A percentile compares a stretch with the other conserved stretches of the same genome.
Conservation (phyloP, 2,113 vertebrate genomes). For the Eulemur macaco region DNA sequence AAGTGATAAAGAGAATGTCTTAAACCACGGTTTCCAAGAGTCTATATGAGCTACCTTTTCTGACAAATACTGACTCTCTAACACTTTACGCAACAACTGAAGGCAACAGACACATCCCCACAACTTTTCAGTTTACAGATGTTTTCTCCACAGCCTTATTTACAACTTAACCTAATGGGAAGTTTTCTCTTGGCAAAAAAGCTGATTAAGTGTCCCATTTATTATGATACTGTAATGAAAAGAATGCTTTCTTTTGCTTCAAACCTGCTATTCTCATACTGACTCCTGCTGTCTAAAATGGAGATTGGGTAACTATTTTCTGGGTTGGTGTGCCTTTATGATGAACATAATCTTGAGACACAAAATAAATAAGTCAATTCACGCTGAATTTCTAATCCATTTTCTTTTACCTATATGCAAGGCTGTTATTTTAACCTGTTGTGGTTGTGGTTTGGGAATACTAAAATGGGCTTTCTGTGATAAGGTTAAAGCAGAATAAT, state of each 20-base stretch:
- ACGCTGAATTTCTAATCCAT: conserved; percentile 29
- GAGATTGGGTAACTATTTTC: conserved; percentile 56
- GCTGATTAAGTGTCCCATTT: conserved; percentile 81
- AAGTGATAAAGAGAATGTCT: conserved; percentile 25
- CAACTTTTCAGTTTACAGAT: background rate
- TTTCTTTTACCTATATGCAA: background rate
- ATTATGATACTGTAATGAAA: conserved; percentile 67
- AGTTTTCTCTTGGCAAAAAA: conserved; percentile 74
- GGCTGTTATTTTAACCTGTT: background rate
- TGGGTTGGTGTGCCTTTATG: background rate
- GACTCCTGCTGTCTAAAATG: conserved; percentile 51
- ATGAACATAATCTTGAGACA: conserved; percentile 51
- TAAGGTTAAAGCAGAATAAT: conserved; percentile 19
- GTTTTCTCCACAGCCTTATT: conserved; percentile 57
- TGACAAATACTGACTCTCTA: conserved; percentile 1
- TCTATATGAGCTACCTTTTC: conserved; percentile 8
- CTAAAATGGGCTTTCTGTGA: background rate
- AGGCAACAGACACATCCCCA: conserved; percentile 19
- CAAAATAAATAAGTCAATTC: conserved; percentile 8
- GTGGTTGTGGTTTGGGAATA: background rate
- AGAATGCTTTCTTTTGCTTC: conserved; percentile 69
- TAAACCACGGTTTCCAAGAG: conserved; percentile 46
- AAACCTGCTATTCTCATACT: conserved; percentile 33
- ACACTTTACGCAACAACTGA: conserved; percentile 33
- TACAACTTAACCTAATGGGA: conserved; percentile 68